Conservation (phyloP, 2,888 invertebrate genomes). For the Neuroscelio doddi region DNA sequence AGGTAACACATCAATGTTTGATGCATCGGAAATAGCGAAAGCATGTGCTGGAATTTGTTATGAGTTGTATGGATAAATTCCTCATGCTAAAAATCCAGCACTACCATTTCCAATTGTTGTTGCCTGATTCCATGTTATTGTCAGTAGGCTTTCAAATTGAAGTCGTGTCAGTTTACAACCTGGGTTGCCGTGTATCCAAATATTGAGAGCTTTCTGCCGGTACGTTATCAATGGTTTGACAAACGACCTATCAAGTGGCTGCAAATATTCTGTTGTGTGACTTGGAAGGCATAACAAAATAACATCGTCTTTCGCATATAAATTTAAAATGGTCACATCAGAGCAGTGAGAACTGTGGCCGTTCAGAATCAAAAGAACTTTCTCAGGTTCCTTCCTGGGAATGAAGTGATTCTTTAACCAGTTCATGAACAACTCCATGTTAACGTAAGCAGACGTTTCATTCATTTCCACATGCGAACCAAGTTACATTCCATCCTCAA, state of each 20-base stretch:
- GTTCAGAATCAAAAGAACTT: conserved; percentile 55
- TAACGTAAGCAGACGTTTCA: conserved; percentile 56
- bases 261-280: conserved; percentile 55
- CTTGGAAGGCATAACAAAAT: conserved; percentile 54
- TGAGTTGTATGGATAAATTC: too few relatives aligned
- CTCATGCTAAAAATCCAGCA: too few relatives aligned
- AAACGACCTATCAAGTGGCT: conserved; percentile 54
- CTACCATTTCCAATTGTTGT: background rate
- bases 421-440: conserved; percentile 47
- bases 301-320: conserved; percentile 51
- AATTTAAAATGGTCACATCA: conserved; percentile 45
- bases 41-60: too few relatives aligned
- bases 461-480: conserved; percentile 51
- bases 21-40: too few relatives aligned
- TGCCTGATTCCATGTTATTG: too few relatives aligned
- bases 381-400: conserved; percentile 55
- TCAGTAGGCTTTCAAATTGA: too few relatives aligned
- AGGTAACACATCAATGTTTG: too few relatives aligned
- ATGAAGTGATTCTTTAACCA: conserved; percentile 58
- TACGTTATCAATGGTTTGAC: too few relatives aligned
- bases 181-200: too few relatives aligned
- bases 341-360: conserved; percentile 56
- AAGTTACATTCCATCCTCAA: conserved; percentile 46
- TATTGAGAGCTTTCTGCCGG: too few relatives aligned
- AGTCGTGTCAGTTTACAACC: too few relatives aligned